These are phyloP conservation scores for Nomada fabriciana DNA, from an alignment of 2,888 invertebrate genomes.

Conservation along the genomic window DNA sequence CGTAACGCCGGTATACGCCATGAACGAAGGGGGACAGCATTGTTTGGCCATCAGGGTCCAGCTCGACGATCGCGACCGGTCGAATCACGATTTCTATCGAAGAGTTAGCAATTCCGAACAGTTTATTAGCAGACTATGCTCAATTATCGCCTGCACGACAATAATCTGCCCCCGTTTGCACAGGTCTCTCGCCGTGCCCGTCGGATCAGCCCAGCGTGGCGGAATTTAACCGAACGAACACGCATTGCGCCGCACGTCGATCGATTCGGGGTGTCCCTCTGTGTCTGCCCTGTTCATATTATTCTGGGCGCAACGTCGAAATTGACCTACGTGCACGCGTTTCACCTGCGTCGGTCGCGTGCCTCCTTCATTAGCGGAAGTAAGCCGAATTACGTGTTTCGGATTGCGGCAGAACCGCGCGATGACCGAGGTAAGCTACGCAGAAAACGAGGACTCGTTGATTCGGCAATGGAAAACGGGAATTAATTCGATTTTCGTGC, in stretches of 20 bases:
- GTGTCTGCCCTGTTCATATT: constrained; percentile 39
- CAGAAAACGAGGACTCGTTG: constrained; percentile 27
- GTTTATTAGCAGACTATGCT: constrained; percentile 75
- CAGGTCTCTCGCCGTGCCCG: constrained; percentile 29
- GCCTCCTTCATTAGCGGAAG: constrained; percentile 65
- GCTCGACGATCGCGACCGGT: constrained; percentile 64
- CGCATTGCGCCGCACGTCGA: constrained; percentile 52
- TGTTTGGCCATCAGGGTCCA: constrained; percentile 19
- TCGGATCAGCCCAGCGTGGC: constrained; percentile 52
- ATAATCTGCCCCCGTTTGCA: constrained; percentile 74
- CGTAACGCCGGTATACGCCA: constrained; percentile 23
- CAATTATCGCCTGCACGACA: constrained; percentile 75
- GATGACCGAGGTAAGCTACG: constrained; percentile 1
- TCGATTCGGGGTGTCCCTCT: constrained; percentile 51
- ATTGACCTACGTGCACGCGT: constrained; percentile 39
- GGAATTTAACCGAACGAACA: constrained; percentile 70
- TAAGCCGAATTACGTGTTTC: constrained; percentile 65
- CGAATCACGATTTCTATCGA: constrained; percentile 63
- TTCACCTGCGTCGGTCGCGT: background rate
- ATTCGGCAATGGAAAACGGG: constrained; percentile 29
- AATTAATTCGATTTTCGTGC: constrained; percentile 21
- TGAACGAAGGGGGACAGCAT: constrained; percentile 36
- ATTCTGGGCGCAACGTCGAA: constrained; percentile 49
- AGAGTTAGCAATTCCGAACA: constrained; percentile 67
- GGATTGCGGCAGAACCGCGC: constrained; percentile 22